These are phyloP conservation scores for Drosophila demipolita DNA, from an alignment of 2,888 invertebrate genomes.

Conservation along the genomic window DNA sequence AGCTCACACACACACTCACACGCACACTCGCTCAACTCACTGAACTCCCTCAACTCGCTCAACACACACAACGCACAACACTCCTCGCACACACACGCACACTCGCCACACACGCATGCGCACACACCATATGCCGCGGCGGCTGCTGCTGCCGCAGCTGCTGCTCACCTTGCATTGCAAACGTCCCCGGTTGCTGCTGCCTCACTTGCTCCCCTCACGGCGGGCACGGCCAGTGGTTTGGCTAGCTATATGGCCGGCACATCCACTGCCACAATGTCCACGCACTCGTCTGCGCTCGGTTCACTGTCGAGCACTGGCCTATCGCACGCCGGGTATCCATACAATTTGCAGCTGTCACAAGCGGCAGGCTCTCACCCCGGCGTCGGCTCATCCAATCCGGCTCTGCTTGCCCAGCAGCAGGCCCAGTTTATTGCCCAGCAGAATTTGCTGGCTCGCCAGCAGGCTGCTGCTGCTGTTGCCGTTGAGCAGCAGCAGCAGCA, in stretches of 20 bases:
- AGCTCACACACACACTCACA: slow-evolving; percentile 57
- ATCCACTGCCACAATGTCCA: slow-evolving; percentile 55
- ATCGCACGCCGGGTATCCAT: slow-evolving; percentile 67
- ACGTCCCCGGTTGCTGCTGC: slow-evolving; percentile 57
- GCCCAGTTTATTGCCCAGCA: slow-evolving; percentile 89
- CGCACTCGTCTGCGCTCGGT: slow-evolving; percentile 49
- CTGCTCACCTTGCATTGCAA: slow-evolving; percentile 70
- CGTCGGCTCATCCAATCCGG: slow-evolving; percentile 74
- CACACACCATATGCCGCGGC: slow-evolving; percentile 62
- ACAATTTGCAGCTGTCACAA: slow-evolving; percentile 83
- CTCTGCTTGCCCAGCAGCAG: slow-evolving; percentile 86
- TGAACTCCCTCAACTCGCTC: slow-evolving; percentile 63
- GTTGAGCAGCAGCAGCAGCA: slow-evolving; percentile 78
- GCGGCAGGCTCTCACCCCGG: slow-evolving; percentile 63
- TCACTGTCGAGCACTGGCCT: slow-evolving; percentile 55
- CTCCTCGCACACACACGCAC: slow-evolving; percentile 57
- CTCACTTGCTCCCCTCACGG: slow-evolving; percentile 46
- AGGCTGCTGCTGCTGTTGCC: slow-evolving; percentile 88
- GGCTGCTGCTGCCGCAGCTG: slow-evolving; percentile 60
- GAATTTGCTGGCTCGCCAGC: slow-evolving; percentile 88
- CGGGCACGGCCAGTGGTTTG: slow-evolving; percentile 48
- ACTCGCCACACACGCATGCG: slow-evolving; percentile 54
- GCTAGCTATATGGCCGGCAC: slow-evolving; percentile 59
- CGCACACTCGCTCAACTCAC: slow-evolving; percentile 38
- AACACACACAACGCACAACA: slow-evolving; percentile 55